A percentile compares a stretch with the other conserved stretches of the same genome.
These are phyloP conservation scores for Biston betularia DNA, from an alignment of 2,888 invertebrate species.

Conservation along the genomic window DNA sequence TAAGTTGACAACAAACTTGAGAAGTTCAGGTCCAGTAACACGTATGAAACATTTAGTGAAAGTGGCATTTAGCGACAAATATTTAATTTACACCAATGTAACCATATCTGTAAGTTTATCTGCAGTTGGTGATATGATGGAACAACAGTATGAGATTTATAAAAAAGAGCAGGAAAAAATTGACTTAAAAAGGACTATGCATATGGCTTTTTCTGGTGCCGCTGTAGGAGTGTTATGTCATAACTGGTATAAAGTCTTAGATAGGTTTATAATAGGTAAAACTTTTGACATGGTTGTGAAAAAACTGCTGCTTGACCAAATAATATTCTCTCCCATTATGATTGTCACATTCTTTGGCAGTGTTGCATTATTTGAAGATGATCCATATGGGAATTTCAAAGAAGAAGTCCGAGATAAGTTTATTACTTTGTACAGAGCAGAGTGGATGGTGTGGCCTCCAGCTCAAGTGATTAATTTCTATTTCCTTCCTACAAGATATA, in stretches of 20 bases:
- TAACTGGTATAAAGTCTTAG: constrained; percentile 95
- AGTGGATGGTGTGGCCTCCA: constrained; percentile 98
- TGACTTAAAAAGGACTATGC: constrained; percentile 88
- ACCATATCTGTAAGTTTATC: constrained; percentile 92
- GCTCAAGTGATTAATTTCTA: constrained; percentile 97
- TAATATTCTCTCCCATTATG: constrained; percentile 94
- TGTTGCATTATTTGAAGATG: constrained; percentile 90
- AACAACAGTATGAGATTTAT: constrained; percentile 93
- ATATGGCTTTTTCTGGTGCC: constrained; percentile 93
- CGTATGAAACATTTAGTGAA: constrained; percentile 60
- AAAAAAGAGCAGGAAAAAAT: constrained; percentile 86
- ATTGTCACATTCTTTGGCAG: constrained; percentile 94
- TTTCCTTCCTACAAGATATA: constrained; percentile 92
- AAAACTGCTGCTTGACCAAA: constrained; percentile 94
- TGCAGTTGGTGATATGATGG: constrained; percentile 91
- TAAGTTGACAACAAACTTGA: constrained; percentile 62
- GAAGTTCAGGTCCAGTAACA: constrained; percentile 51
- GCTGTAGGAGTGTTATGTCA: constrained; percentile 94
- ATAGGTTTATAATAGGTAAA: constrained; percentile 90
- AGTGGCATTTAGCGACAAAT: constrained; percentile 88
- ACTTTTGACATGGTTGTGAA: constrained; percentile 89
- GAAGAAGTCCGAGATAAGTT: constrained; percentile 92
- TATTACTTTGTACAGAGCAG: constrained; percentile 92
- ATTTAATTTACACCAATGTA: constrained; percentile 93
- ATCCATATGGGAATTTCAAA: constrained; percentile 87